A percentile compares a stretch with the other conserved stretches of the same genome.
phyloP scores from a whole-genome alignment of 2,797 vertebrate species.

The Buphagus erythrorhynchus region DNA sequence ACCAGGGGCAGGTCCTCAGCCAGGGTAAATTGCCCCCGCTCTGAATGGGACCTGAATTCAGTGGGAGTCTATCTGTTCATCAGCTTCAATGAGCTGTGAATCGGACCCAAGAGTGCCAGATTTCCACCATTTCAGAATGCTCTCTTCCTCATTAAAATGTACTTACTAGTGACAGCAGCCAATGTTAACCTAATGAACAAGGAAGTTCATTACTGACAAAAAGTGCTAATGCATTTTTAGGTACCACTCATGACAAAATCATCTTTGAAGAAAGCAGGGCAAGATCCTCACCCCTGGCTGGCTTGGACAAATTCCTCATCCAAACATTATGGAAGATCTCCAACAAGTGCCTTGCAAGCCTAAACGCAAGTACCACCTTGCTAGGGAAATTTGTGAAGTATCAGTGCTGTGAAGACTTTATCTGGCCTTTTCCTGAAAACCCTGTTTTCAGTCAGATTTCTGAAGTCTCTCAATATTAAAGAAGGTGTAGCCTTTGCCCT shows the following conservation, averaged over 20 bases:
- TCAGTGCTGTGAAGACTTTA: neutral
- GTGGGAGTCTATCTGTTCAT: slow-evolving; percentile 43
- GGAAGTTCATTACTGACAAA: slow-evolving; percentile 43
- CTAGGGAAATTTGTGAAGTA: neutral
- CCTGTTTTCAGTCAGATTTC: neutral
- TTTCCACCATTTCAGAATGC: slow-evolving; percentile 36
- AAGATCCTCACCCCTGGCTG: neutral
- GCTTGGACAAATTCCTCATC: neutral
- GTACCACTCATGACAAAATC: slow-evolving; percentile 19
- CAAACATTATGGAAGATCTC: neutral
- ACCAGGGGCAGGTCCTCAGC: slow-evolving; percentile 22
- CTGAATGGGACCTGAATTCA: slow-evolving; percentile 45
- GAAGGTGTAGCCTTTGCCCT: neutral
- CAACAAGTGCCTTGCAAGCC: neutral
- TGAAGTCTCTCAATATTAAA: neutral
- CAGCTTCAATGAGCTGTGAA: slow-evolving; percentile 20
- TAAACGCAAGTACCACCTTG: neutral
- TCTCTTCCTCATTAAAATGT: slow-evolving; percentile 52
- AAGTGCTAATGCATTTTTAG: slow-evolving; percentile 31
- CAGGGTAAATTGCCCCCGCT: slow-evolving; percentile 31
- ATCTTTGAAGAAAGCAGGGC: neutral
- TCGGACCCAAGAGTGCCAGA: slow-evolving; percentile 30
- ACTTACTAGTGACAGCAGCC: slow-evolving; percentile 48
- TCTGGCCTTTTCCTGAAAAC: neutral
- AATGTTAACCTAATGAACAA: slow-evolving; percentile 45